Percentiles rank a stretch among this genome's conserved stretches.
Conservation (phyloP, 2,113 vertebrate genomes). For the Dipodomys ordii region DNA sequence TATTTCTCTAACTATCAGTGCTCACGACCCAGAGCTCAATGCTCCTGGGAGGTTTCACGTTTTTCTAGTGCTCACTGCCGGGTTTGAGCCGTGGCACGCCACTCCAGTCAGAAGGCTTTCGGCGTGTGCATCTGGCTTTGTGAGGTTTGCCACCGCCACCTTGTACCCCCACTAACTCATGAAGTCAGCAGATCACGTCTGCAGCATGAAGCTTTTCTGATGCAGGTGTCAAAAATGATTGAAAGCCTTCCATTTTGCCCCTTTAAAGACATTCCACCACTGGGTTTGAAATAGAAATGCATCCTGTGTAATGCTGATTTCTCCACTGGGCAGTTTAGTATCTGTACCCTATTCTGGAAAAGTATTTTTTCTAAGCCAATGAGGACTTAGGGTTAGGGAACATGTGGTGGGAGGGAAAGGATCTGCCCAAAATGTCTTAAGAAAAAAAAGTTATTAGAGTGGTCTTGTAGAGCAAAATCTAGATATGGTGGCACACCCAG, state of each 20-base stretch:
- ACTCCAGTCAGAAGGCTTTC: conserved; percentile 23
- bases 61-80: conserved; percentile 11
- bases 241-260: background rate
- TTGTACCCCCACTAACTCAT: background rate
- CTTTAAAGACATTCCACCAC: background rate
- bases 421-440: background rate
- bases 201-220: background rate
- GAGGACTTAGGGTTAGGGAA: background rate
- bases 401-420: background rate
- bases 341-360: background rate
- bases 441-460: background rate
- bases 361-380: background rate
- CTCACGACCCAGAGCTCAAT: background rate
- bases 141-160: background rate
- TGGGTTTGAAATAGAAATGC: background rate
- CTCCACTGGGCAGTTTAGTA: background rate
- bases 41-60: conserved; percentile 7
- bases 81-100: conserved; percentile 5
- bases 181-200: background rate
- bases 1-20: background rate
- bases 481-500: background rate
- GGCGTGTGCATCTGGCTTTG: conserved; percentile 23
- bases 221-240: background rate
- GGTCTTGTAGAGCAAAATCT: background rate
- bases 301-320: background rate